A percentile compares a stretch with the other conserved stretches of the same genome.
Evolutionary conservation across 2,113 vertebrate species (phyloP).

Genomic region (Amphiprion ocellaris): DNA sequence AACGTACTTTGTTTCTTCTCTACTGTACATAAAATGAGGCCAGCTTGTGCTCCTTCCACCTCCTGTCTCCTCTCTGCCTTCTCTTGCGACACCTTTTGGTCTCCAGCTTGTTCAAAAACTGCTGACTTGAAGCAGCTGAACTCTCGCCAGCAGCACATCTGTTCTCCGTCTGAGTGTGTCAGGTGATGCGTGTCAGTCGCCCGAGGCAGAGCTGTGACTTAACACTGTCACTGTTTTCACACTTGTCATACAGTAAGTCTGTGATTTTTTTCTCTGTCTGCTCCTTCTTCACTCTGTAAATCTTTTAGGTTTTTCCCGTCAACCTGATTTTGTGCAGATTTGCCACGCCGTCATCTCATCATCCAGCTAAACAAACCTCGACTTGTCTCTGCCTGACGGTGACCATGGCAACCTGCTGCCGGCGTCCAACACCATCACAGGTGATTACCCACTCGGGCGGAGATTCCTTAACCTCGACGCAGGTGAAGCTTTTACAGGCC

Average conservation of each 20-base stretch:
- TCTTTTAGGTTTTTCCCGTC: neutral
- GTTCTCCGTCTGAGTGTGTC: conserved; percentile 35
- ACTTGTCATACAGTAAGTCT: neutral
- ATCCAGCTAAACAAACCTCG: neutral
- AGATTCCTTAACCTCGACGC: conserved; percentile 23
- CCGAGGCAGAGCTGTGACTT: conserved; percentile 8
- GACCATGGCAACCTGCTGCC: conserved; percentile 34
- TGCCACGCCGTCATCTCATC: neutral
- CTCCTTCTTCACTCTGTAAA: neutral
- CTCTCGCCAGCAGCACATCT: conserved; percentile 40
- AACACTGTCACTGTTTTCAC: conserved; percentile 2
- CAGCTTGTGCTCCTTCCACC: too few species aligned
- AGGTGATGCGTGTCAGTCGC: neutral
- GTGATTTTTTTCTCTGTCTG: conserved; percentile 11
- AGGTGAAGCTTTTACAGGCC: conserved; percentile 33
- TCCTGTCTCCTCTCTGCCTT: neutral
- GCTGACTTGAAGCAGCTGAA: conserved; percentile 19
- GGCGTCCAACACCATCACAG: neutral
- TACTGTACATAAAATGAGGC: too few species aligned
- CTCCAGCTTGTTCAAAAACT: neutral
- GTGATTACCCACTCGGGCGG: conserved; percentile 12
- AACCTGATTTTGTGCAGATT: neutral
- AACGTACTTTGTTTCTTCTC: too few species aligned
- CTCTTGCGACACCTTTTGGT: neutral
- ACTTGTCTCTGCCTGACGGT: conserved; percentile 39